Evolutionary conservation across 2,797 vertebrate genomes (phyloP).

Genomic region (Coregonus sp.): DNA sequence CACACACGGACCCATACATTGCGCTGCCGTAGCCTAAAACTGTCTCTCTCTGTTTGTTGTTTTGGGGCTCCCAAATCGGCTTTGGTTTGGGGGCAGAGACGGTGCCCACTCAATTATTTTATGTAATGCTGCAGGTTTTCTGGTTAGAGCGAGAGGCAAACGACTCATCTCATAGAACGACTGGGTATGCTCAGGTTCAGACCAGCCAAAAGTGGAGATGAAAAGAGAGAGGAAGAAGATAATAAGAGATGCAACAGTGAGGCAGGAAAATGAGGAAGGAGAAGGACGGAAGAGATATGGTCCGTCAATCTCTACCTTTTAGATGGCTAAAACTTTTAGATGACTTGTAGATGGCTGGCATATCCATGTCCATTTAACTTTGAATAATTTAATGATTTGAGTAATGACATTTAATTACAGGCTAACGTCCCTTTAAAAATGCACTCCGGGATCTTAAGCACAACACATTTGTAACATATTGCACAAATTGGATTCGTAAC

Average conservation of each 20-base stretch:
- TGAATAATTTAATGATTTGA: background rate
- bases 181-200: slow-evolving; percentile 28
- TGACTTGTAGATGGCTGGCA: background rate
- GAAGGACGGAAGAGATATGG: background rate
- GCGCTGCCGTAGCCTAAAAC: background rate
- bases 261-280: background rate
- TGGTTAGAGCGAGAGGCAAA: slow-evolving; percentile 64
- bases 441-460: too few relatives aligned
- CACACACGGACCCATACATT: background rate
- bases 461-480: too few relatives aligned
- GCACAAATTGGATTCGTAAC: too few relatives aligned
- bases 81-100: slow-evolving; percentile 74
- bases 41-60: slow-evolving; percentile 70
- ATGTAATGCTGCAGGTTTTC: slow-evolving; percentile 75
- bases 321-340: background rate
- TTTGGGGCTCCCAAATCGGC: slow-evolving; percentile 70
- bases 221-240: background rate
- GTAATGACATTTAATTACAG: background rate
- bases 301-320: background rate
- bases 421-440: too few relatives aligned
- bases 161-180: slow-evolving; percentile 57
- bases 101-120: slow-evolving; percentile 77
- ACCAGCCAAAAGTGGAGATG: background rate
- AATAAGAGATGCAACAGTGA: background rate
- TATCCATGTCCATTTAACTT: background rate